Evolutionary conservation across 2,797 vertebrate genomes (phyloP).

Genomic region (Odontamblyopus rebecca): DNA sequence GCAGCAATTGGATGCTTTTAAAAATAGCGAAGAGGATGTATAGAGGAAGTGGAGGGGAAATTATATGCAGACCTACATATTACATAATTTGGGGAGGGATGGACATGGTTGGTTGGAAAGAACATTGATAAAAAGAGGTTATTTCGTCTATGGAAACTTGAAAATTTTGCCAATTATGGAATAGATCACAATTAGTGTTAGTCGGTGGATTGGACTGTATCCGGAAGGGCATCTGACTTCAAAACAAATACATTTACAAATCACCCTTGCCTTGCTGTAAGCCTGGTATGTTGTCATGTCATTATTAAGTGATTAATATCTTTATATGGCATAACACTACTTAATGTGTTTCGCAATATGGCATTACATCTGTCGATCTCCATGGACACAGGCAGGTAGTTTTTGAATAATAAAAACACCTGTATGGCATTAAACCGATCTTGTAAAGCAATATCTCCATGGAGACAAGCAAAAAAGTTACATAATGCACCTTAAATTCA

Average conservation of each 20-base stretch:
- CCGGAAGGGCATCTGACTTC: too few species aligned
- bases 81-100: slow-evolving; percentile 9
- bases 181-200: not conserved
- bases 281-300: not conserved
- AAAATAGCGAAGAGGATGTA: slow-evolving; percentile 1
- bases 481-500: too few species aligned
- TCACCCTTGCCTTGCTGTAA: too few species aligned
- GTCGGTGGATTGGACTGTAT: too few species aligned
- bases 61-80: not conserved
- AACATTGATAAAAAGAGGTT: not conserved
- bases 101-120: not conserved
- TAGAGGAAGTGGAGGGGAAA: not conserved
- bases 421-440: too few species aligned
- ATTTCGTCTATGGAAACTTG: not conserved
- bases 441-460: too few species aligned
- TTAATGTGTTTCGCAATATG: too few species aligned
- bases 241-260: too few species aligned
- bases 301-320: too few species aligned
- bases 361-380: not conserved
- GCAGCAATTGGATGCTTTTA: slow-evolving; percentile 2
- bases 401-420: too few species aligned
- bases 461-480: too few species aligned
- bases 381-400: not conserved
- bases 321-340: too few species aligned
- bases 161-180: not conserved